Percentiles rank a stretch among this genome's conserved stretches.
phyloP scores from a whole-genome alignment of 2,113 vertebrate species.

The Oreochromis spilurus region DNA sequence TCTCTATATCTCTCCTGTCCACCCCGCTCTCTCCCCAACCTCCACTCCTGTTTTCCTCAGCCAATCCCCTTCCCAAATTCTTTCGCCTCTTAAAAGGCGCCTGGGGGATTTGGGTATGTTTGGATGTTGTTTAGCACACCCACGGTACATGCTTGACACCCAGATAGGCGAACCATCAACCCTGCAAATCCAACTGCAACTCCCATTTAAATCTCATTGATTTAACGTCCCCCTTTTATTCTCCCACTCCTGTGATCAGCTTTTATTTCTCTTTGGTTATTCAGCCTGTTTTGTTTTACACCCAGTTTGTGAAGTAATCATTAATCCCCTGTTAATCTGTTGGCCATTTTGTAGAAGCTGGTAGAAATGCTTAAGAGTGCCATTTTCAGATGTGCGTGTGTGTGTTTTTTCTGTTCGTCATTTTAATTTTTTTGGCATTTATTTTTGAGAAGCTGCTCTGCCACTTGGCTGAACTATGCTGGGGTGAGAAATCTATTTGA shows the following conservation, averaged over 20 bases:
- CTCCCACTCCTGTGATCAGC: conserved; percentile 46
- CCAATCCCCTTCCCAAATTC: conserved; percentile 50
- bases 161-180: conserved; percentile 45
- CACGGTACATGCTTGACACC: conserved; percentile 58
- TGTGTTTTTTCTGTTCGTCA: neutral
- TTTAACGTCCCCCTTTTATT: conserved; percentile 49
- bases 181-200: conserved; percentile 37
- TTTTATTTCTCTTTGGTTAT: conserved; percentile 38
- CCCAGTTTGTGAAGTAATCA: conserved; percentile 43
- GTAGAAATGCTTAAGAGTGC: conserved; percentile 27
- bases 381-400: conserved; percentile 23
- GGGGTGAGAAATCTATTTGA: conserved; percentile 54
- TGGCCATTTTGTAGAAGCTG: conserved; percentile 31
- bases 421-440: conserved; percentile 22
- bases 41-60: conserved; percentile 39
- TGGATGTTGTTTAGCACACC: conserved; percentile 62
- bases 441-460: conserved; percentile 50
- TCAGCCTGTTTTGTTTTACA: conserved; percentile 34
- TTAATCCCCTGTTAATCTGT: conserved; percentile 49
- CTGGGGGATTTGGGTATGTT: conserved; percentile 64
- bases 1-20: conserved; percentile 50
- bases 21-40: neutral
- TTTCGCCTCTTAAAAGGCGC: conserved; percentile 57
- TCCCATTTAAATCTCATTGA: conserved; percentile 53
- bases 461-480: conserved; percentile 59